Base-by-base conservation (phyloP, 92 coral and sea anemone genomes). In the Zoanthus gigantus region DNA sequence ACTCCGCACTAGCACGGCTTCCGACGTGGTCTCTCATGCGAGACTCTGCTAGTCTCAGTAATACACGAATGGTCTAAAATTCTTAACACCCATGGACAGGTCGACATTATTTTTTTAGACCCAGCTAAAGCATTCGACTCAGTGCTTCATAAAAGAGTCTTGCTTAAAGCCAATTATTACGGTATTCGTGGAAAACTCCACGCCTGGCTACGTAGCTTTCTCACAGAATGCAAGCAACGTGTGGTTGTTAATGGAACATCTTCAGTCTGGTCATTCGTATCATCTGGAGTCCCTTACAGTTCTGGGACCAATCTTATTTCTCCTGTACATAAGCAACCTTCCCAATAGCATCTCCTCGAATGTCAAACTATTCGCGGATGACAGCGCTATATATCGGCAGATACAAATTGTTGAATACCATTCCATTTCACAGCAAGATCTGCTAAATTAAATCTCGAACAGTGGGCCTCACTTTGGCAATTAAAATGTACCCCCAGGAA, bases 241-340 rank as follows among this genome's bases (percentile, higher is more conserved):
- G 90, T 86, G 46, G 90, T 86, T 61, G 84, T 77, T 37, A 85
- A 84, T 52, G 88, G 80, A 47, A 52, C 52, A 77, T 71, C 69
- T 77, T 84, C 32, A 45, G 80, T 71, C 45, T 71, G 80, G 82
- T 52, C 82, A 56, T 50, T 8, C 66, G 82, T 74, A 31, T 31
- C 88, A 30, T 84, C 67, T 30, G 88, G 80, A 37, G 71, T 84
- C 80, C 80, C 88, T 65, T 80, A 72, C 88, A 65, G 88, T 84
- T 84, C 88, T 84, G 50, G 88, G 79, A 46, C 72, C 88, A 18
- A 47, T 48, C 72, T 66, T 84, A 74, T 84, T 84, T 80, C 88
- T 71, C 23, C 53, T 50, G 80, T 84, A 84, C 52, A 53, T 71
- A 71, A 83, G 71, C 65, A 47, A 83, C 79, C 79, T 46, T 23